Conservation (phyloP, 2,797 vertebrate species). For the Xenopus petersii region DNA sequence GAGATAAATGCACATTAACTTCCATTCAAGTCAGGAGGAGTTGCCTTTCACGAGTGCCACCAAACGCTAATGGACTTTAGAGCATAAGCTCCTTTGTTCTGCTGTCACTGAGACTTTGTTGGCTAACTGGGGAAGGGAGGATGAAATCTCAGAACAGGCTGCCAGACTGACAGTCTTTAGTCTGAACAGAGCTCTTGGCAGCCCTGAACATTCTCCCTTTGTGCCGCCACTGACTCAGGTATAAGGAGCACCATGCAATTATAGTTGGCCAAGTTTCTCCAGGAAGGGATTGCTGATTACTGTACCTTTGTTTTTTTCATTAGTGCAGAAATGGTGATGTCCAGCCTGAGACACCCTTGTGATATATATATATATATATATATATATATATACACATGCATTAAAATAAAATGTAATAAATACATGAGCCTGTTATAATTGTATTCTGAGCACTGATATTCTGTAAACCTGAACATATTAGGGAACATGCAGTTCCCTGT, state of each 20-base stretch:
- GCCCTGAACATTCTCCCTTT: neutral
- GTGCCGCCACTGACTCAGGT: neutral
- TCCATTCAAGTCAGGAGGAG: slow-evolving; percentile 5
- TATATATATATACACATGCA: no score
- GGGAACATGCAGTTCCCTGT: no score
- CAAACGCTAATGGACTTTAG: neutral
- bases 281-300: no score
- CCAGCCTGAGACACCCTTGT: no score
- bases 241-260: neutral
- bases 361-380: no score
- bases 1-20: slow-evolving; percentile 4
- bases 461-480: no score
- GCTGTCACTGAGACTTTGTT: slow-evolving; percentile 5
- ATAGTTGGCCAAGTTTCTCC: no score
- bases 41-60: neutral
- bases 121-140: slow-evolving; percentile 1
- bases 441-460: no score
- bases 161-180: neutral
- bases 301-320: no score
- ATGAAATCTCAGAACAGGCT: slow-evolving; percentile 5
- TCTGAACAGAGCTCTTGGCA: slow-evolving; percentile 2
- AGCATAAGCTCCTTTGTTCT: slow-evolving; percentile 1
- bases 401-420: no score
- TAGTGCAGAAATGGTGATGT: no score
- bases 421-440: no score